phyloP scores from a whole-genome alignment of 1,140 invertebrate genomes.

The Sarcophaga bullata region DNA sequence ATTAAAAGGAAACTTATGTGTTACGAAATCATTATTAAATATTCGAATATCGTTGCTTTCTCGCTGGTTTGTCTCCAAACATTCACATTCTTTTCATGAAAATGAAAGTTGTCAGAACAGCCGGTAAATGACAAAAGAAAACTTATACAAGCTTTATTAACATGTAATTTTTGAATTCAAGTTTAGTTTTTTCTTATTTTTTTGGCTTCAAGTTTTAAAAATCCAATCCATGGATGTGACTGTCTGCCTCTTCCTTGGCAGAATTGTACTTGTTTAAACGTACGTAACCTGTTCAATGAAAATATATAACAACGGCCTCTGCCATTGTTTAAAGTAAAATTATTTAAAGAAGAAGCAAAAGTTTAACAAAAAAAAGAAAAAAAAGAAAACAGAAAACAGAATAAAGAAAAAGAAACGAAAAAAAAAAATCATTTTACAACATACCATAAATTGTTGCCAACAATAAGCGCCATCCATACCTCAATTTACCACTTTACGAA shows the following conservation, averaged over 20 bases:
- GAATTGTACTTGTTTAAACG: slow-evolving; percentile 30
- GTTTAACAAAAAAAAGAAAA: neutral
- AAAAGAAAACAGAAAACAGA: neutral
- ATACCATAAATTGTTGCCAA: slow-evolving; percentile 27
- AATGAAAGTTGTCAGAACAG: slow-evolving; percentile 40
- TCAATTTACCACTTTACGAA: slow-evolving; percentile 36
- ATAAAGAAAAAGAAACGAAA: neutral
- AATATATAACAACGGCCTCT: slow-evolving; percentile 35
- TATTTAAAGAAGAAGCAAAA: no score
- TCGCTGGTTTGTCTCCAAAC: neutral
- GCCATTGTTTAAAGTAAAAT: slow-evolving; percentile 18
- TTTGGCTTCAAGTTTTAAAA: neutral
- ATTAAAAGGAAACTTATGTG: no score
- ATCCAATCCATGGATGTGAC: neutral
- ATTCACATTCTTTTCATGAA: slow-evolving; percentile 38
- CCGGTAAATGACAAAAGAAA: slow-evolving; percentile 35
- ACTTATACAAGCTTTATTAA: slow-evolving; percentile 30
- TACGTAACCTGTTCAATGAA: slow-evolving; percentile 11
- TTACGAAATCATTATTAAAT: no score
- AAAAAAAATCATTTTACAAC: slow-evolving; percentile 5
- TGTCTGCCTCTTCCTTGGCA: neutral
- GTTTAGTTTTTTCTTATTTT: neutral
- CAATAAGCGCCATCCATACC: slow-evolving; percentile 40
- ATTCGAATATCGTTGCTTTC: neutral
- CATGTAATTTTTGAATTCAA: neutral